These are phyloP conservation scores for Brachionus manjavacas DNA, from an alignment of 1,140 invertebrate genomes.

Conservation along the genomic window DNA sequence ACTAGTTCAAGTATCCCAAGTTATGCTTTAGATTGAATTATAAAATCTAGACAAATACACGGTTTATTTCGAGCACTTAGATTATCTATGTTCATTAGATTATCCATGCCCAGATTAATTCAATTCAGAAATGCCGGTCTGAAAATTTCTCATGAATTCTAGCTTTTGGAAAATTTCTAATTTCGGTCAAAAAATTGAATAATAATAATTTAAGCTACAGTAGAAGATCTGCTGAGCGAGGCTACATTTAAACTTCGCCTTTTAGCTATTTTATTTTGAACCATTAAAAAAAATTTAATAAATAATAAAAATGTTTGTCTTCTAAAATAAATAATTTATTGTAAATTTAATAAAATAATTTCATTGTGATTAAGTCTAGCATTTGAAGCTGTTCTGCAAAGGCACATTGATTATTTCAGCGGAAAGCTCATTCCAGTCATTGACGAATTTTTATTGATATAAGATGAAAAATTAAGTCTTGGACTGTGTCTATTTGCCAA, in stretches of 20 bases:
- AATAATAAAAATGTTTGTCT: too few relatives aligned
- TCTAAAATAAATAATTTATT: too few relatives aligned
- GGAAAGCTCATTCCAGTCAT: background rate
- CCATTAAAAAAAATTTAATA: too few relatives aligned
- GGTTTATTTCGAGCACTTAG: background rate
- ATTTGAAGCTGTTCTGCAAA: too few relatives aligned
- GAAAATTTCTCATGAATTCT: background rate
- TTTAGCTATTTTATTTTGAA: too few relatives aligned
- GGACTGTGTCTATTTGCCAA: background rate
- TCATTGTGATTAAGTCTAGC: too few relatives aligned
- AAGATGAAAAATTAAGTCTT: background rate
- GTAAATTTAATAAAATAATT: too few relatives aligned
- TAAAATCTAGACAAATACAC: background rate
- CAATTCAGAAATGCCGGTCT: background rate
- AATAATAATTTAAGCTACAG: too few relatives aligned
- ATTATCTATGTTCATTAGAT: background rate
- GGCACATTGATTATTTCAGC: background rate
- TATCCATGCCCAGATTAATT: background rate
- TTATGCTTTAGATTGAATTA: background rate
- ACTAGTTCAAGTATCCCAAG: background rate
- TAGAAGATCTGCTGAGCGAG: too few relatives aligned
- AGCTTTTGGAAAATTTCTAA: too few relatives aligned
- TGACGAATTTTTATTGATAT: background rate
- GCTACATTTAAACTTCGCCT: too few relatives aligned
- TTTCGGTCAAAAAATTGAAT: too few relatives aligned